Conservation (phyloP, 2,797 vertebrate genomes). For the Pipistrellus kuhlii region DNA sequence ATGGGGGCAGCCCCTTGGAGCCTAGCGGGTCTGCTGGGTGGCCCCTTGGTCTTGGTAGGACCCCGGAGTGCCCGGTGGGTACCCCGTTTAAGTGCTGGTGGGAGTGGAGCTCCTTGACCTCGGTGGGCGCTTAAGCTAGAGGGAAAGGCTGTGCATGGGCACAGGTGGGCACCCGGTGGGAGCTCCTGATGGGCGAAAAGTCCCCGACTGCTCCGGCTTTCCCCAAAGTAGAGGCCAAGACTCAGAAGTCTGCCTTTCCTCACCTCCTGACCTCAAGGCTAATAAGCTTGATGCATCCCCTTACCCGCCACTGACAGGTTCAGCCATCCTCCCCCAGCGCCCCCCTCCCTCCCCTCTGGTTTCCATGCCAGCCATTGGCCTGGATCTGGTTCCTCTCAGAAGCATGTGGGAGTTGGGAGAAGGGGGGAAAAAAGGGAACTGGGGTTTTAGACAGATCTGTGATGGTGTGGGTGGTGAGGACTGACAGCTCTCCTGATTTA, state of each 20-base stretch:
- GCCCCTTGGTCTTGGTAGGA: neutral
- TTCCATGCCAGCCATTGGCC: conserved; percentile 57
- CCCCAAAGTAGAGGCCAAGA: neutral
- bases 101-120: neutral
- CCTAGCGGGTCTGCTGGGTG: neutral
- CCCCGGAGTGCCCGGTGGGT: conserved; percentile 17
- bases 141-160: neutral
- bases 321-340: neutral
- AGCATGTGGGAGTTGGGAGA: conserved; percentile 65
- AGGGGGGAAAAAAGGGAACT: conserved; percentile 61
- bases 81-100: too few relatives aligned
- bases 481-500: neutral
- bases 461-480: conserved; percentile 55
- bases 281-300: neutral
- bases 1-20: neutral
- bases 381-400: conserved; percentile 42
- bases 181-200: neutral
- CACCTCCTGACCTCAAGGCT: conserved; percentile 8
- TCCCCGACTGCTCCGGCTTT: neutral
- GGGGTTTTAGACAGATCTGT: conserved; percentile 35
- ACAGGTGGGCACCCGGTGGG: neutral
- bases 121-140: neutral
- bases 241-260: neutral
- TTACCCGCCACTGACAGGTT: neutral
- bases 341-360: neutral